A percentile compares a stretch with the other conserved stretches of the same genome.
phyloP scores from a whole-genome alignment of 2,797 vertebrate genomes.

The Chromis chromis region DNA sequence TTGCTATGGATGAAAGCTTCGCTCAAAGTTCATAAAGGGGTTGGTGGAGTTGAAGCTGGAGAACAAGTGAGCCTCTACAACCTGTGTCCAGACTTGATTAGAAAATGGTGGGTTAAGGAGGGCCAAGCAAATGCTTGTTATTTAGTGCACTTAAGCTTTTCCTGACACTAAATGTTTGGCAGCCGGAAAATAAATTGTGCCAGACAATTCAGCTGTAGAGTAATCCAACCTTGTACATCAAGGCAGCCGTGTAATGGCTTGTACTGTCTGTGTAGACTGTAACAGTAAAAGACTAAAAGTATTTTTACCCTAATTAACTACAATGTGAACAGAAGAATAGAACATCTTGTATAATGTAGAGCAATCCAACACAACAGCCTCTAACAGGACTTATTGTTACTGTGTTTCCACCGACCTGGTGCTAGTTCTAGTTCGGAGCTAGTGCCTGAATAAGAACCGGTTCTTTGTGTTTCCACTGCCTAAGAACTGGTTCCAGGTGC shows the following conservation, averaged over 20 bases:
- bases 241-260: slow-evolving; percentile 11
- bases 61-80: slow-evolving; percentile 9
- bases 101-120: slow-evolving; percentile 29
- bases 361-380: no score
- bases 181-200: slow-evolving; percentile 3
- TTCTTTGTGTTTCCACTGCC: no score
- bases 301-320: no score
- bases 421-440: no score
- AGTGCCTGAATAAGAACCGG: no score
- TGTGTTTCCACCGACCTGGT: no score
- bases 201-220: neutral
- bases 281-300: no score
- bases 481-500: no score
- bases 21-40: slow-evolving; percentile 20
- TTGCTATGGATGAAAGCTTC: slow-evolving; percentile 1
- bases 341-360: no score
- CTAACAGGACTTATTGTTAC: no score
- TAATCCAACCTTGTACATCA: neutral
- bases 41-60: slow-evolving; percentile 7
- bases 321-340: no score
- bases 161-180: slow-evolving; percentile 15
- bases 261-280: neutral
- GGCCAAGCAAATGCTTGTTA: slow-evolving; percentile 26
- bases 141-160: slow-evolving; percentile 21
- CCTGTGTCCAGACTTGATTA: slow-evolving; percentile 21